phyloP scores from a whole-genome alignment of 1,140 invertebrate species.

The Zaprionus taronus region DNA sequence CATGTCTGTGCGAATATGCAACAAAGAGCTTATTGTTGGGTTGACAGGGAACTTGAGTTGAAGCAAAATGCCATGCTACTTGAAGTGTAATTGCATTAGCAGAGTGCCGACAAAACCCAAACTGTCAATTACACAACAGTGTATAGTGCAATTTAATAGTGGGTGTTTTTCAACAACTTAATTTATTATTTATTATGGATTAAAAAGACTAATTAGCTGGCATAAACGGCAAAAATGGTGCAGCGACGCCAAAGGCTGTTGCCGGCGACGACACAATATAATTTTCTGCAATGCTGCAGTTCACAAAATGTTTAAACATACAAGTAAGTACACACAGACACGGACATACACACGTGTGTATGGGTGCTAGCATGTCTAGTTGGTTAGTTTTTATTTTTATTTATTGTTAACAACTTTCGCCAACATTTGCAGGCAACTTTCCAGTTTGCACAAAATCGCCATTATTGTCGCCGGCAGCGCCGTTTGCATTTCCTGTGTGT shows the following conservation, averaged over 20 bases:
- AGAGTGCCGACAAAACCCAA: conserved; percentile 64
- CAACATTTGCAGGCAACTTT: conserved; percentile 24
- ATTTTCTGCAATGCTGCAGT: conserved; percentile 12
- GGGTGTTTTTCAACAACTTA: not conserved
- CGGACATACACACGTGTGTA: not conserved
- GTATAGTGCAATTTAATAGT: not conserved
- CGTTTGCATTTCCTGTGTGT: conserved; percentile 5
- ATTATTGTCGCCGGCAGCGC: conserved; percentile 15
- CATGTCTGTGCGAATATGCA: conserved; percentile 37
- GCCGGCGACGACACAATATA: conserved; percentile 2
- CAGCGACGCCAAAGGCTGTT: conserved; percentile 6
- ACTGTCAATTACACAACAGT: conserved; percentile 45
- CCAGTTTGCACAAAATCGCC: conserved; percentile 10
- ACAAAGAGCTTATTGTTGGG: conserved; percentile 57
- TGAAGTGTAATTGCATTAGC: conserved; percentile 77
- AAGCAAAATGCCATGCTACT: conserved; percentile 62
- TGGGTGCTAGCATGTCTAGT: conserved; percentile 4
- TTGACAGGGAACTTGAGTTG: conserved; percentile 22
- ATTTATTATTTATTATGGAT: not conserved
- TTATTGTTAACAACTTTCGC: conserved; percentile 34
- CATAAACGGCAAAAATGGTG: not conserved
- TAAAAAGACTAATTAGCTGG: conserved; percentile 13
- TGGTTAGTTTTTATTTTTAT: conserved; percentile 29
- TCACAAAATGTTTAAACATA: conserved; percentile 17
- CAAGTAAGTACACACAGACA: not conserved